Base-by-base conservation (phyloP, 2,888 invertebrate species). In the Asteroscopus sphinx region DNA sequence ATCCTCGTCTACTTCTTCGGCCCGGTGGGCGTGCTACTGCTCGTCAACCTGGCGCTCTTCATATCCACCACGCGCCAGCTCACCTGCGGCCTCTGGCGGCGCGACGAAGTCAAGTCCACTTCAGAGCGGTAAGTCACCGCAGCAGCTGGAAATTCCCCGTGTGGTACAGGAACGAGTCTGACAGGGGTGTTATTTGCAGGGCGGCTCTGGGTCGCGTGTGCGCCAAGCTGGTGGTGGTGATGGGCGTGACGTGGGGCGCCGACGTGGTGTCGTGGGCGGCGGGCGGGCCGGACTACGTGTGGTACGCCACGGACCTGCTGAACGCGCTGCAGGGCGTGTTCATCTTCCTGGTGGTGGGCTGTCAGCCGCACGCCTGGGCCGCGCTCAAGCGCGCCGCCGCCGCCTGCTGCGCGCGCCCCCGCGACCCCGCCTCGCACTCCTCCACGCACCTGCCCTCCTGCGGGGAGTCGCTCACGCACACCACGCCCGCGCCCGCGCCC, bases 301-400 rank as follows among this genome's bases (percentile, higher is more conserved):
- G 98, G 97, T 97, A 97, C 90, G 94, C 97, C 68, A 97, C 97
- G 48, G 98, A 98, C 91, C 88, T 98, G 82, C 96, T 98, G 80
- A 98, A 98, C 92, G 97, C 97, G 68, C 95, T 97, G 76, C 98
- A 98, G 89, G 98, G 98, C 70, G 97, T 98, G 51, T 96, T 98
- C 88, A 98, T 98, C 81, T 98, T 98, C 91, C 96, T 97, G 81
- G 98, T 98, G 70, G 97, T 98, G 74, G 98, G 97, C 46, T 97
- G 97, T 88, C 98, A 98, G 94, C 98, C 97, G 56, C 98, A 98
- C 94, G 96, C 96, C 87, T 89, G 90, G 89, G 89, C 88, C 37
- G 92, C 93, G 68, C 82, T 90, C 33, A 87, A 87, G 81, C 88
- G 90, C 69, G 80, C 82, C 69, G 85, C 81, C 16, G 83, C 81